Conservation (phyloP, 2,888 invertebrate genomes). For the Imbricaverruca yamaguchii region DNA sequence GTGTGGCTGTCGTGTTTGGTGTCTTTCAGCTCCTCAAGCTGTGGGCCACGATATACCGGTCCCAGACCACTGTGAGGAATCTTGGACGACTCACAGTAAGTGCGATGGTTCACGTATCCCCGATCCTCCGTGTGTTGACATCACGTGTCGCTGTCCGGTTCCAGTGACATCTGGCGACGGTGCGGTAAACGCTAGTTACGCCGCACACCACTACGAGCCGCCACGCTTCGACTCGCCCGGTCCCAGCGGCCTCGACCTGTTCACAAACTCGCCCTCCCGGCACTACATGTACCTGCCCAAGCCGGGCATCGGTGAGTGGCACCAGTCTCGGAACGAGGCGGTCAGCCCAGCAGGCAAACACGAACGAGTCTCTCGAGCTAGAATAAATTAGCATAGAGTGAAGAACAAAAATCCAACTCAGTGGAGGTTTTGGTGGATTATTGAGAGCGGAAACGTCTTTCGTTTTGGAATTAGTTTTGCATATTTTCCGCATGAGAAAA, state of each 20-base stretch:
- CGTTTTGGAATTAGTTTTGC: not conserved
- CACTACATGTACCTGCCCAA: slow-evolving; percentile 18
- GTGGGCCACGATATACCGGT: too few species aligned
- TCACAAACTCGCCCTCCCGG: not conserved
- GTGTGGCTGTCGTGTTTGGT: too few species aligned
- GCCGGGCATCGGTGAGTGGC: not conserved
- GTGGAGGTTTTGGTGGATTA: not conserved
- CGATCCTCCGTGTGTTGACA: too few species aligned
- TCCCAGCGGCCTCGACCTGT: not conserved
- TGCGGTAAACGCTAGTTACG: not conserved
- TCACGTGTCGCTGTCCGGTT: too few species aligned
- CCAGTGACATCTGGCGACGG: not conserved
- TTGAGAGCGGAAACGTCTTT: not conserved
- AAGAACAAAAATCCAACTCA: not conserved
- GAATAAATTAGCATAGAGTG: not conserved
- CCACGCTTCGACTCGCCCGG: not conserved
- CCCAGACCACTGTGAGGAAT: too few species aligned
- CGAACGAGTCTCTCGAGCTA: not conserved
- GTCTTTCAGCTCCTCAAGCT: too few species aligned
- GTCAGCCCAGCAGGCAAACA: not conserved
- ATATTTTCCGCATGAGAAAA: too few species aligned
- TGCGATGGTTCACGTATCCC: too few species aligned
- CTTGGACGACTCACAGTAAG: too few species aligned
- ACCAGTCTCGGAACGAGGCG: not conserved
- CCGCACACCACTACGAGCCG: not conserved